Base-by-base conservation (phyloP, 2,113 vertebrate species). In the Dipodomys spectabilis region DNA sequence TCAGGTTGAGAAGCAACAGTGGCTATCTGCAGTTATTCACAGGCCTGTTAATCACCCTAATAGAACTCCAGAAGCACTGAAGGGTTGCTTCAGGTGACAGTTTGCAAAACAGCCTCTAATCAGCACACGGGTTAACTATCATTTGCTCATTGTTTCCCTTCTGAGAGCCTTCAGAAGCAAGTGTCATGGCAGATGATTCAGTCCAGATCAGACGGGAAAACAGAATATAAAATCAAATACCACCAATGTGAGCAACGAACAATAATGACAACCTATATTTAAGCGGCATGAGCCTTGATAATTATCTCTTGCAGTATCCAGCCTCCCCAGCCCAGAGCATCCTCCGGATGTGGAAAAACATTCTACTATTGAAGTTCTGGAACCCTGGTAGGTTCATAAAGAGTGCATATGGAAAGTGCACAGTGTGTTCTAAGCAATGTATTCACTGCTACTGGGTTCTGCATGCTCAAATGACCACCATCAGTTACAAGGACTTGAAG, bases 161-260 rank as follows among this genome's bases (percentile, higher is more conserved):
- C 72, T 2, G 13, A 80, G 49, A 82, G 68, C 49, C 64, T 82
- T 53, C 67, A 44, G 53, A 93, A 72, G 72, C 81, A 73, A 92
- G 68, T 78, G 15, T 67, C 75, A 62, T 93, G 94, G 92, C 20
- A 72, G 82, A 60, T 91, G 83, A 88, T 77, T 96, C 96, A 91
- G 84, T 86, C 49, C 64, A 91, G 86, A 87, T 49, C 69, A 44
- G 49, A 94, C 88, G 90, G 82, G 93, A 95, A 92, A 92, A 85
- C n/a, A 85, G 84, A 71, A 75, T 93, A 67, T 91, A 94, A 94
- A 95, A 93, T 82, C 68, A 81, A 94, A 9, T 64, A 30, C 80
- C n/a, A 60, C 28, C 15, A 3, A 72, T 44, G 82, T 60, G 95
- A 77, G 35, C 32, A 19, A 23, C 28, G 91, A 84, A 45, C 23